Percentiles rank a stretch among this genome's conserved stretches.
Evolutionary conservation across 2,113 vertebrate genomes (phyloP).

Genomic region (Grallaria varia): DNA sequence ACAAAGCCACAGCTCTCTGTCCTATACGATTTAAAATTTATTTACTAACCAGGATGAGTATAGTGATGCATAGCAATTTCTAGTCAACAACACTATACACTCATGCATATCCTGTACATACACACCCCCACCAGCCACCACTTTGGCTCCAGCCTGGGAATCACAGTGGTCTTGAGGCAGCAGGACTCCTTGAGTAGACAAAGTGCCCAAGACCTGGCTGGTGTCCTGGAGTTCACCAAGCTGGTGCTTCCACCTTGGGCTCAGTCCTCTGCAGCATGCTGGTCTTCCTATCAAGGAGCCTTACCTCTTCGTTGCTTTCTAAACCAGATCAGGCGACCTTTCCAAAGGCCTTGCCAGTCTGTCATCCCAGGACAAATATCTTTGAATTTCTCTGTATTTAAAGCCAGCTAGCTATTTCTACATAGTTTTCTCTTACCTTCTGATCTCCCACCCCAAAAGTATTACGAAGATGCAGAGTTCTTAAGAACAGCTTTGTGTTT

Average conservation of each 20-base stretch:
- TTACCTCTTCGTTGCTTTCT: not conserved
- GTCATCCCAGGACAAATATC: not conserved
- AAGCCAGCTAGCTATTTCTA: not conserved
- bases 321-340: not conserved
- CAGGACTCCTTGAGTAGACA: not conserved
- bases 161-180: accelerated
- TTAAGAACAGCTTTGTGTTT: not conserved
- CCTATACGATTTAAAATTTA: not conserved
- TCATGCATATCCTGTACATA: not conserved
- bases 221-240: not conserved
- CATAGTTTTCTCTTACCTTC: not conserved
- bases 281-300: not conserved
- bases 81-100: not conserved
- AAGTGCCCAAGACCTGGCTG: not conserved
- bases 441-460: not conserved
- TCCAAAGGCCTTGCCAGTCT: not conserved
- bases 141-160: accelerated
- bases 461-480: not conserved
- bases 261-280: not conserved
- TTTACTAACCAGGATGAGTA: not conserved
- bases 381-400: not conserved
- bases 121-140: accelerated
- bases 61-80: not conserved
- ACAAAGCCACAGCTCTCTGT: not conserved
- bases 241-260: not conserved